Evolutionary conservation across 1,140 invertebrate genomes (phyloP).

Genomic region (Drosophila nebulosa): DNA sequence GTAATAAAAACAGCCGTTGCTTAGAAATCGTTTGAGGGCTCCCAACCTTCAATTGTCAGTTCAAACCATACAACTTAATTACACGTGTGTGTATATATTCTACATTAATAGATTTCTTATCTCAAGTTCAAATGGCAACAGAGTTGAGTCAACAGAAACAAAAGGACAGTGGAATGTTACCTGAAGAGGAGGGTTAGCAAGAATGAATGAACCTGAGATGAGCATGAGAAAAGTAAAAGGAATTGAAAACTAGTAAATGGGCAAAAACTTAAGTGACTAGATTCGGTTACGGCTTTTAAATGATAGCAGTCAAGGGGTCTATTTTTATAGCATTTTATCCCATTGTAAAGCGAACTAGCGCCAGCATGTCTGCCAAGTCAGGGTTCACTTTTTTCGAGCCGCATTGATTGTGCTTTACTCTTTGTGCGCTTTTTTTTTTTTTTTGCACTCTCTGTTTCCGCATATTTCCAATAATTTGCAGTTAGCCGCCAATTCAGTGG

Average conservation of each 20-base stretch:
- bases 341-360: conserved; percentile 3
- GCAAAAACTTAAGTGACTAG: too few species aligned
- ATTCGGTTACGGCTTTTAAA: too few species aligned
- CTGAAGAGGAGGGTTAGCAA: not conserved
- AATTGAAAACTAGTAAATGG: too few species aligned
- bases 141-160: conserved; percentile 36
- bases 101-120: conserved; percentile 4
- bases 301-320: too few species aligned
- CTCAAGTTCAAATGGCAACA: conserved; percentile 27
- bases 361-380: conserved; percentile 43
- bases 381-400: conserved; percentile 18
- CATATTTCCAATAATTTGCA: conserved; percentile 22
- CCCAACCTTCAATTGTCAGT: not conserved
- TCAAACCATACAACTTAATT: conserved; percentile 16
- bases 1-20: conserved; percentile 26
- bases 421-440: conserved; percentile 46
- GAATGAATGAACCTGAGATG: not conserved
- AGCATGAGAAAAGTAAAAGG: not conserved
- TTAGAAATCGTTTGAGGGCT: not conserved
- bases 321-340: too few species aligned
- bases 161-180: not conserved
- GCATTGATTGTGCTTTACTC: conserved; percentile 20
- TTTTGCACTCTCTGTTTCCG: conserved; percentile 15
- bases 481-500: not conserved
- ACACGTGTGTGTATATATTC: conserved; percentile 4